Evolutionary conservation across 2,888 invertebrate genomes (phyloP).

Genomic region (Carcina quercana): DNA sequence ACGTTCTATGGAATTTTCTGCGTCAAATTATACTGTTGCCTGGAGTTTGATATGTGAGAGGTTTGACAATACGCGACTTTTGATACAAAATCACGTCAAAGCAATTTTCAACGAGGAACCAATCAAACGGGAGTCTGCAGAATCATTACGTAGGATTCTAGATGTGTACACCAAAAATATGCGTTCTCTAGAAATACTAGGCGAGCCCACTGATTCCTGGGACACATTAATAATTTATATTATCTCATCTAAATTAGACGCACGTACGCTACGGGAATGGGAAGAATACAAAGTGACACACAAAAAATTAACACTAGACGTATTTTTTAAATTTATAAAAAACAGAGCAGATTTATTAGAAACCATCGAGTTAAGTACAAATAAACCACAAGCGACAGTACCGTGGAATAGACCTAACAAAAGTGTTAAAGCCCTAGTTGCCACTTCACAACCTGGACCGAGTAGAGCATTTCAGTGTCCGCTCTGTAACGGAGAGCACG

Average conservation of each 20-base stretch:
- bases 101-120: slow-evolving; percentile 11
- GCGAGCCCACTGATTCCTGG: slow-evolving; percentile 12
- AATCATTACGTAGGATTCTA: slow-evolving; percentile 8
- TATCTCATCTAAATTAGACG: slow-evolving; percentile 12
- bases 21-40: slow-evolving; percentile 9
- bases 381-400: not conserved
- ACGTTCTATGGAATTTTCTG: slow-evolving; percentile 7
- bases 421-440: not conserved
- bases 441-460: not conserved
- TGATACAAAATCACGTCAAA: slow-evolving; percentile 14
- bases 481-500: slow-evolving; percentile 15
- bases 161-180: slow-evolving; percentile 12
- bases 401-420: slow-evolving; percentile 6
- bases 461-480: too few relatives aligned
- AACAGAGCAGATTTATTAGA: slow-evolving; percentile 20
- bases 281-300: slow-evolving; percentile 16
- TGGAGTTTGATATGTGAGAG: slow-evolving; percentile 13
- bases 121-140: slow-evolving; percentile 9
- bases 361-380: slow-evolving; percentile 8
- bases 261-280: slow-evolving; percentile 9
- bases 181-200: slow-evolving; percentile 8
- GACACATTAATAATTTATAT: slow-evolving; percentile 14
- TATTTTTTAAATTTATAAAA: slow-evolving; percentile 15
- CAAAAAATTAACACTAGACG: slow-evolving; percentile 8
- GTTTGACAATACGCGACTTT: slow-evolving; percentile 11